These are phyloP conservation scores for Chrysotoxum bicinctum DNA, from an alignment of 2,888 invertebrate genomes.

Conservation along the genomic window DNA sequence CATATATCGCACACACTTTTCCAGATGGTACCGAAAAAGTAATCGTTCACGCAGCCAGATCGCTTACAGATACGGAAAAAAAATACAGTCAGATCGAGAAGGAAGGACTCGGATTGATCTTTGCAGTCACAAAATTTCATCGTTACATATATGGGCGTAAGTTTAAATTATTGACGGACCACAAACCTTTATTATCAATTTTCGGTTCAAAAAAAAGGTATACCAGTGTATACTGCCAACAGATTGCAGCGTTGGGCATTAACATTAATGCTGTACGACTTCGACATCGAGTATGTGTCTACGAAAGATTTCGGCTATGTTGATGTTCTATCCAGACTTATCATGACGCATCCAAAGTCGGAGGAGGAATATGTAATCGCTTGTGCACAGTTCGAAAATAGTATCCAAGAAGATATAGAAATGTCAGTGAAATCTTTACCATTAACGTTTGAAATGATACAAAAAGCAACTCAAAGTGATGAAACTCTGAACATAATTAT, in stretches of 20 bases:
- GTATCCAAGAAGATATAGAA: neutral
- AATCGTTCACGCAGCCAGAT: neutral
- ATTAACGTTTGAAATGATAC: neutral
- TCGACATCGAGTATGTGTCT: no score
- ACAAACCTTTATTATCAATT: no score
- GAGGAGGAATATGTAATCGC: neutral
- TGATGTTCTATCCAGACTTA: neutral
- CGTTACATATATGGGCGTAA: neutral
- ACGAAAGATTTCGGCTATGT: neutral
- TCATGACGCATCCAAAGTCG: neutral
- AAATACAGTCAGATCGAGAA: neutral
- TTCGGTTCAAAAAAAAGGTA: no score
- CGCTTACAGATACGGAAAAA: neutral
- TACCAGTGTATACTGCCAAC: no score
- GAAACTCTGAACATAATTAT: neutral
- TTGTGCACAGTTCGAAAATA: neutral
- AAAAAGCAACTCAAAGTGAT: neutral
- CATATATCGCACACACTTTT: neutral
- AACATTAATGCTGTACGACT: no score
- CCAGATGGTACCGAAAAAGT: neutral
- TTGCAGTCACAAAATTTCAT: neutral
- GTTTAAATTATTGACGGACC: no score
- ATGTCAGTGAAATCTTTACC: neutral
- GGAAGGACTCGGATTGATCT: neutral
- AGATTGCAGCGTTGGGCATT: no score